Evolutionary conservation across 2,113 vertebrate species (phyloP), one percentile per base, ranked within the genome.

Genomic region (Dasyornis broadbenti): DNA sequence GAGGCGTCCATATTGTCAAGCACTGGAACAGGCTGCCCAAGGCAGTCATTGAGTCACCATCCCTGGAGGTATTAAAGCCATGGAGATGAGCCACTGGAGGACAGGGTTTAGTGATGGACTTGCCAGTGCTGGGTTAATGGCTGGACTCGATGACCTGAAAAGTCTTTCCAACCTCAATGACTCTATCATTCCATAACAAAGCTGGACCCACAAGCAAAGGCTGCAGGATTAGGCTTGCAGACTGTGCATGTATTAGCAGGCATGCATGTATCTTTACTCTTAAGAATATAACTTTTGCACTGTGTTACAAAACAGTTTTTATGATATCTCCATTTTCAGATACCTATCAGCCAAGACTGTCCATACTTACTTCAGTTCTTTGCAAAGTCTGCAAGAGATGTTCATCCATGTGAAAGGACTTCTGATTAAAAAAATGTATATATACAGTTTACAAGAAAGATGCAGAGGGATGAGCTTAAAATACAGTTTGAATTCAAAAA

Each of bases 231-330:
- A 39, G 56, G 72, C 42, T 45, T 5, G 37, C 63, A 40, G 60
- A 8, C 1, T 37, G 42, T 7, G 68, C 72, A 13, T 16, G 54
- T 30, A 15, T 19, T 31, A 61, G 76, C 40, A 90, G 50, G 90
- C 33, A 53, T 0, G 2, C 10, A 5, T 3, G n/a, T 2, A 0
- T 57, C 89, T 40, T 5, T 70, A 8, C 60, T 69, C 57, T 16
- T 30, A 15, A 80, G 14, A 82, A 61, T 10, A 1, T 2, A 37
- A n/a, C 13, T 80, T 79, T 9, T 82, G 31, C 23, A n/a, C 24
- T 30, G 1, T 6, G 22, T 71, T 86, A 77, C 63, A 68, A 82
- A 79, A 71, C 22, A 71, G 31, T 20, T 64, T 61, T 78, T 14
- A 37, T 24, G 9, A 3, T 11, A 49, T 10, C 45, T 68, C 72